A percentile compares a stretch with the other conserved stretches of the same genome.
phyloP scores from a whole-genome alignment of 2,113 vertebrate species.

The Melanerpes formicivorus region DNA sequence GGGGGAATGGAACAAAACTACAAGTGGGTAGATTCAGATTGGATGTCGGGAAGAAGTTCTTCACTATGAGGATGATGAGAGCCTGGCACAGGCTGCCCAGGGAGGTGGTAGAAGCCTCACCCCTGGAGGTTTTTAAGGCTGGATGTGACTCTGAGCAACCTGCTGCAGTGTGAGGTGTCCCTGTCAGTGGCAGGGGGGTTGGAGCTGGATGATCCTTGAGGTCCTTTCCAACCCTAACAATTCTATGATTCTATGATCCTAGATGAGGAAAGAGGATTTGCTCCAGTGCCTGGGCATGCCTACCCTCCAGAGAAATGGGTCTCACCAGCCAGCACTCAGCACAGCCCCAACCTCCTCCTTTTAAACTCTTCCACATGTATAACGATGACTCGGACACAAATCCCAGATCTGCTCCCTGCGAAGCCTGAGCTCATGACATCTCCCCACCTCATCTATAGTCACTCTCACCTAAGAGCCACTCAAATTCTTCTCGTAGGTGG shows the following conservation, averaged over 20 bases:
- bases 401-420: neutral
- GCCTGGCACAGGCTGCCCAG: no score
- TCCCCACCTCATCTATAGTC: neutral
- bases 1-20: no score
- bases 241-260: no score
- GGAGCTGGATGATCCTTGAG: no score
- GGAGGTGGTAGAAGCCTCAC: no score
- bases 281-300: neutral
- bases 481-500: neutral
- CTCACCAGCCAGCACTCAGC: neutral
- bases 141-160: no score
- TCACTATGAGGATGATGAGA: no score
- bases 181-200: neutral
- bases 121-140: no score
- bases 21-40: no score
- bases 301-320: neutral
- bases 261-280: neutral
- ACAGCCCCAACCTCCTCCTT: neutral
- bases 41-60: no score
- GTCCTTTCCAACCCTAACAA: no score
- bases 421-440: neutral
- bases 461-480: neutral
- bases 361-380: neutral
- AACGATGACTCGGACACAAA: fast-evolving
- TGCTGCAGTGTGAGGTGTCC: no score